Evolutionary conservation across 1,140 invertebrate species (phyloP).

Genomic region (Polypedilum vanderplanki): DNA sequence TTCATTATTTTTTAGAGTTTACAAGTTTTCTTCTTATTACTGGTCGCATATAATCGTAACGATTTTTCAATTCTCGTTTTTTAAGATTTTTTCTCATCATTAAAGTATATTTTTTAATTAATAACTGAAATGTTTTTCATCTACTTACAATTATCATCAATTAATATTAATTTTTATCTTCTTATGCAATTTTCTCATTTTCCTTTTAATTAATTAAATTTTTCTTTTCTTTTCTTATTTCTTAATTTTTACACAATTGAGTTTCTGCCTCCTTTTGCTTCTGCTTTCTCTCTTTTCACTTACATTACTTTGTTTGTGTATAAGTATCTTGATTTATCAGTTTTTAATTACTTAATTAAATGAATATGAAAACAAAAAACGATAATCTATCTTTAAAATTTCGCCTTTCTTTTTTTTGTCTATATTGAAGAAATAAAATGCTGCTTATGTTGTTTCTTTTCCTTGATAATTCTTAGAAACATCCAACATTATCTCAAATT

Average conservation of each 20-base stretch:
- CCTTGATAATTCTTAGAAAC: too few species aligned
- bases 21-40: not conserved
- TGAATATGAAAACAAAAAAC: not conserved
- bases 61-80: not conserved
- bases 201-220: conserved; percentile 6
- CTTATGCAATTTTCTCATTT: conserved; percentile 15
- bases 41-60: conserved; percentile 5
- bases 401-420: too few species aligned
- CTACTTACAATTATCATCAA: conserved; percentile 18
- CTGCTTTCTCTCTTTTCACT: too few species aligned
- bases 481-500: too few species aligned
- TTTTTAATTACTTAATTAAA: conserved; percentile 20
- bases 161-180: not conserved
- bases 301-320: not conserved
- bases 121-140: conserved; percentile 19
- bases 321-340: not conserved
- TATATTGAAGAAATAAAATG: too few species aligned
- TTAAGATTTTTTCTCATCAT: not conserved
- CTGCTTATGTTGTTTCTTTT: too few species aligned
- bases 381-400: too few species aligned
- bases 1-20: not conserved
- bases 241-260: too few species aligned
- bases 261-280: too few species aligned
- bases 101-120: not conserved
- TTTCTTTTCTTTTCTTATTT: not conserved